Evolutionary conservation across 35 echinoderm and acorn worm genomes (phyloP).

Genomic region (Stichopus chloronotus): DNA sequence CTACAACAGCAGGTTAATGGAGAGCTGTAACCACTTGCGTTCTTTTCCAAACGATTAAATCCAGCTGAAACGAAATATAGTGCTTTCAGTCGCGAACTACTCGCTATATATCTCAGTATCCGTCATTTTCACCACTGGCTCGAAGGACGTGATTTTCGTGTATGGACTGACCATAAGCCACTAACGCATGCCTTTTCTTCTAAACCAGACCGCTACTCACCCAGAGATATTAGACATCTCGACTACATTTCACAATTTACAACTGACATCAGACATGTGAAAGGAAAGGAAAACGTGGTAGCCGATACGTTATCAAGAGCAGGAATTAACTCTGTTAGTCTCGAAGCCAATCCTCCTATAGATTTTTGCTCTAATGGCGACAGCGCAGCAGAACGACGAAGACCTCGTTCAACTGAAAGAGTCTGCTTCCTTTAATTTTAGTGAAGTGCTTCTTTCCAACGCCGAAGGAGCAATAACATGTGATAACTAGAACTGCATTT

Average conservation of each 20-base stretch:
- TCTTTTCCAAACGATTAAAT: conserved; percentile 38
- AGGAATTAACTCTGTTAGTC: too few species aligned
- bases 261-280: conserved; percentile 25
- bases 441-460: neutral
- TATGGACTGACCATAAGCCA: conserved; percentile 49
- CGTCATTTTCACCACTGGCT: conserved; percentile 11
- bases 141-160: neutral
- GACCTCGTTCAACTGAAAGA: neutral
- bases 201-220: conserved; percentile 58
- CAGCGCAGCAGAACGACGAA: neutral
- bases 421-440: neutral
- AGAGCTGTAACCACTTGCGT: conserved; percentile 41
- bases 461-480: neutral
- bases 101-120: conserved; percentile 35
- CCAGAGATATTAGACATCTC: conserved; percentile 55
- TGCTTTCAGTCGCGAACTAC: conserved; percentile 40
- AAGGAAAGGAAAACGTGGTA: neutral
- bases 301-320: too few species aligned
- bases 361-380: conserved; percentile 1
- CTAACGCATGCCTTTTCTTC: neutral
- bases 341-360: neutral
- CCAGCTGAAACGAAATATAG: conserved; percentile 30
- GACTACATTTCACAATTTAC: conserved; percentile 72
- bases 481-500: too few species aligned
- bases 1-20: conserved; percentile 46